Percentiles rank a stretch among this genome's conserved stretches.
These are phyloP conservation scores for Tenthredo amoena DNA, from an alignment of 2,888 invertebrate species.

Conservation along the genomic window DNA sequence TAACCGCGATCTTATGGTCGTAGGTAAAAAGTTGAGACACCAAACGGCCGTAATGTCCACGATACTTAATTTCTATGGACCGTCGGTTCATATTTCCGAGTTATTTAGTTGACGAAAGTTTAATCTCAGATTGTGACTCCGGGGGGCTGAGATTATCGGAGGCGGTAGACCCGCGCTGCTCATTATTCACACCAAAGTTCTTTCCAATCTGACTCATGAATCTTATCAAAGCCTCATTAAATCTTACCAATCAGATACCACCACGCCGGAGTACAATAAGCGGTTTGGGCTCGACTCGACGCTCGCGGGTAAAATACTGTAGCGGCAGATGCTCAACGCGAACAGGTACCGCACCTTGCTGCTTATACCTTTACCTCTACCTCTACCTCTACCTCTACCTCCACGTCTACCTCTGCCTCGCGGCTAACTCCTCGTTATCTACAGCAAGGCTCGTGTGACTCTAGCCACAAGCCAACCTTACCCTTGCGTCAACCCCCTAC, in stretches of 20 bases:
- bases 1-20: background rate
- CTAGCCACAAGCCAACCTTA: slow-evolving; percentile 38
- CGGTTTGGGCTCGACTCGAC: slow-evolving; percentile 46
- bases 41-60: slow-evolving; percentile 20
- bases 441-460: slow-evolving; percentile 49
- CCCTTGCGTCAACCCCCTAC: slow-evolving; percentile 42
- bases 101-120: slow-evolving; percentile 53
- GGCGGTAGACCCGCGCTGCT: slow-evolving; percentile 45
- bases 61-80: slow-evolving; percentile 35
- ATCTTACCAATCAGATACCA: slow-evolving; percentile 68
- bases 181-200: slow-evolving; percentile 57
- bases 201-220: slow-evolving; percentile 71
- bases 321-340: slow-evolving; percentile 51
- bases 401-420: slow-evolving; percentile 30
- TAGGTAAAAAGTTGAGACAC: background rate
- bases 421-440: slow-evolving; percentile 53
- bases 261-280: slow-evolving; percentile 49
- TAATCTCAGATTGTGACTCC: slow-evolving; percentile 52
- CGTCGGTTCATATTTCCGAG: slow-evolving; percentile 42
- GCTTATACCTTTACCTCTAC: background rate
- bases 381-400: background rate
- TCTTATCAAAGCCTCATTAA: slow-evolving; percentile 72
- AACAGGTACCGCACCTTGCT: slow-evolving; percentile 51
- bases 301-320: slow-evolving; percentile 53
- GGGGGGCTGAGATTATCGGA: slow-evolving; percentile 43